These are phyloP conservation scores for Bryconaethiops microstoma DNA, from an alignment of 2,797 vertebrate genomes.

Conservation along the genomic window DNA sequence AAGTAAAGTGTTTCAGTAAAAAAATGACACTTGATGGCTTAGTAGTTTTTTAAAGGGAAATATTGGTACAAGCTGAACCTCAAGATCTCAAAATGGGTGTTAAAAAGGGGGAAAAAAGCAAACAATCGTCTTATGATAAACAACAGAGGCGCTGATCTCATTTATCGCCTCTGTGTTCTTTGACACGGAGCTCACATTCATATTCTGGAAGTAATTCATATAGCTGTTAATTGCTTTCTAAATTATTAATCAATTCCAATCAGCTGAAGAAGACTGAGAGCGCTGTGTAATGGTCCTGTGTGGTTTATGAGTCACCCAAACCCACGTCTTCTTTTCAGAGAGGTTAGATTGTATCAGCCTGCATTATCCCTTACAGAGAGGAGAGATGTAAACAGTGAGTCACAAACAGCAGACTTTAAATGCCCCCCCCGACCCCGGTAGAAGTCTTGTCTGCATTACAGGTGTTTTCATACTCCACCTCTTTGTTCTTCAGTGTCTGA, in stretches of 20 bases:
- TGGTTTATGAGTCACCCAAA: slow-evolving; percentile 48
- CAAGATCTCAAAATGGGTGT: too few relatives aligned
- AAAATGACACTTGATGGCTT: too few relatives aligned
- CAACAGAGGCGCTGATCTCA: slow-evolving; percentile 21
- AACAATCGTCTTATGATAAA: neutral
- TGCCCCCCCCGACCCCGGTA: slow-evolving; percentile 16
- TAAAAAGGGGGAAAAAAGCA: too few relatives aligned
- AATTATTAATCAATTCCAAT: slow-evolving; percentile 33
- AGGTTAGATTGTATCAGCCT: slow-evolving; percentile 36
- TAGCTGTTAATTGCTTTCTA: slow-evolving; percentile 35
- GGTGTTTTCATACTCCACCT: slow-evolving; percentile 10
- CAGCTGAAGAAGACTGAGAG: neutral
- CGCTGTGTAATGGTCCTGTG: slow-evolving; percentile 21
- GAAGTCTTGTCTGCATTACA: slow-evolving; percentile 31
- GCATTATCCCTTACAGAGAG: slow-evolving; percentile 24
- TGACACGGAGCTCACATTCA: neutral
- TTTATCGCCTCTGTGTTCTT: slow-evolving; percentile 1
- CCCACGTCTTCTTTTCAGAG: slow-evolving; percentile 29
- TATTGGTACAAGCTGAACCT: too few relatives aligned
- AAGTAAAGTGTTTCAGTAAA: too few relatives aligned
- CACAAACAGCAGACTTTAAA: slow-evolving; percentile 42
- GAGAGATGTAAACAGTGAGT: slow-evolving; percentile 51
- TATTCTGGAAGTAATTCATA: slow-evolving; percentile 21
- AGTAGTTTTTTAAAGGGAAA: too few relatives aligned
- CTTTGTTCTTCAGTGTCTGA: slow-evolving; percentile 10